Percentiles rank a stretch among this genome's conserved stretches.
Conservation (phyloP, 37 sponge, comb jelly and placozoan species). For the Theonella swinhoei region DNA sequence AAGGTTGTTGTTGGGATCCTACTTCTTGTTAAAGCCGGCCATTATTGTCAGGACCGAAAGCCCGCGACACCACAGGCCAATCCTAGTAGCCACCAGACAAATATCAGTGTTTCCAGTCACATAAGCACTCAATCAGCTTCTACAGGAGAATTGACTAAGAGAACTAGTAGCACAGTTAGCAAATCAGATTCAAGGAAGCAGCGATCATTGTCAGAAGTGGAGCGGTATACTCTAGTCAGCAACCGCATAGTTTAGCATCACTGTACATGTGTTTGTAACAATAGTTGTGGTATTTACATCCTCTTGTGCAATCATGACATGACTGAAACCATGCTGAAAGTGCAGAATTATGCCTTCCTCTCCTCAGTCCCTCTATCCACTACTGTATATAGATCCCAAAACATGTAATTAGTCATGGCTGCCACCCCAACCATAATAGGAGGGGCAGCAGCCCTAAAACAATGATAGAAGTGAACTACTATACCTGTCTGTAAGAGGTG, state of each 20-base stretch:
- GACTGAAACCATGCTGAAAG: too few species aligned
- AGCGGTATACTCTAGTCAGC: slow-evolving; percentile 60
- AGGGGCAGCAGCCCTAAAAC: too few species aligned
- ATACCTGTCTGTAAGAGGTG: too few species aligned
- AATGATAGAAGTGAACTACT: too few species aligned
- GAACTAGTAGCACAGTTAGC: neutral
- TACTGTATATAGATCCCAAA: too few species aligned
- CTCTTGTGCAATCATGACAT: too few species aligned
- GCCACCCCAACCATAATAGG: too few species aligned
- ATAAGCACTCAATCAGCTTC: neutral
- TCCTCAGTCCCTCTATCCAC: too few species aligned
- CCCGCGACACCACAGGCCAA: neutral
- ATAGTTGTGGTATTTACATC: too few species aligned
- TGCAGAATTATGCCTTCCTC: too few species aligned
- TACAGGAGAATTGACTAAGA: neutral
- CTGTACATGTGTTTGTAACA: too few species aligned
- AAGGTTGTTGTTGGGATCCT: slow-evolving; percentile 66
- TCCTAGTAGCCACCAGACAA: neutral
- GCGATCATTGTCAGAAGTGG: slow-evolving; percentile 59
- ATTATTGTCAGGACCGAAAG: neutral
- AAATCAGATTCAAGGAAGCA: neutral
- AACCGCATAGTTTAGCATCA: slow-evolving; percentile 57
- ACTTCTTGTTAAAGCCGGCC: slow-evolving; percentile 49
- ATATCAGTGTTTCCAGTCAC: neutral
- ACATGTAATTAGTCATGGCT: too few species aligned